Base-by-base conservation (phyloP, 2,797 vertebrate genomes). In the Cichlasoma orientale region DNA sequence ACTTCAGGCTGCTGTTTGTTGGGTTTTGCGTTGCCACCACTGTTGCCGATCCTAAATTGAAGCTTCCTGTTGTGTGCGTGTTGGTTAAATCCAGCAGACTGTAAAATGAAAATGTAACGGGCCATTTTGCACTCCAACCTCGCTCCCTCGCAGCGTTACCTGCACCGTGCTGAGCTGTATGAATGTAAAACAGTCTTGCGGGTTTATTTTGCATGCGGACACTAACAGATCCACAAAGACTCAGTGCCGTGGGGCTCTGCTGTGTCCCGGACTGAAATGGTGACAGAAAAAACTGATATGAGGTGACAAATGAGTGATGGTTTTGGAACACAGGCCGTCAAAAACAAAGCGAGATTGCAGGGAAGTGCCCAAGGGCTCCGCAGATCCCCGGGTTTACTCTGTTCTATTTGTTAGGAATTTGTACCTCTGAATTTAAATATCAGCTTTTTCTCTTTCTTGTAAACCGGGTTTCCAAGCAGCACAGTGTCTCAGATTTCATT, bases 31-130 rank as follows among this genome's bases (percentile, higher is more conserved):
- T 33, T 38, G 3, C 58, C 14, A 33, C 31, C 12, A 18, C 16
- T 1, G 53, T 10, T 71, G 56, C 80, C 69, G 47, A 47, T 56
- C 69, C 54, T 19, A 5, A 82, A 82, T 77, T 44, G 71, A 77
- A 86, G 80, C 86, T 68, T 47, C 70, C 76, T 33, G 78, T 41
- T 4, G 27, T 50, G 72, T 55, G 71, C 11, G 68, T 74, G 63
- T 68, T 10, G 25, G 83, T 74, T 87, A 81, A 88, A 85, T 72
- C 79, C 27, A 63, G 82, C 77, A 80, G 79, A 89, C 66, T 85
- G 80, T 82, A 72, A 89, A 86, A 90, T 87, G 89, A 18, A 71
- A 87, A 88, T 79, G 77, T 84, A 78, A 80, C 61, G 56, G 82
- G 70, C 29, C 59, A 1, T 70, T 72, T 66, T 72, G 74, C 4